Percentiles rank a stretch among this genome's conserved stretches.
These are phyloP conservation scores for Anthrax anthrax DNA, from an alignment of 2,888 invertebrate species.

Conservation along the genomic window DNA sequence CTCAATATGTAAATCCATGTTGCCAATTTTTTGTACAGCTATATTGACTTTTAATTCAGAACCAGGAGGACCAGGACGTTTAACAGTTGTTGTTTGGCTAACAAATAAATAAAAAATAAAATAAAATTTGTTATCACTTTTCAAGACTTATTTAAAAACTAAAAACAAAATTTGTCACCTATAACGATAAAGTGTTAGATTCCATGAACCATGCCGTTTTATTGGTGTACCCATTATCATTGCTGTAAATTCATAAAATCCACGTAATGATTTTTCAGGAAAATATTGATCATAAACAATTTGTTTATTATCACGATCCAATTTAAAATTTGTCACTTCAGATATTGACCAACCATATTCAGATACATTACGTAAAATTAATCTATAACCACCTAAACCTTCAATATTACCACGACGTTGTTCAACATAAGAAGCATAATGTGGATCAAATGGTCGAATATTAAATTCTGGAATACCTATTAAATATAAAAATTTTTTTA, in stretches of 20 bases:
- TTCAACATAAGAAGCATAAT: slow-evolving; percentile 50
- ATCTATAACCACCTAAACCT: slow-evolving; percentile 50
- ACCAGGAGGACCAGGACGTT: slow-evolving; percentile 32
- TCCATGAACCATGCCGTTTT: slow-evolving; percentile 55
- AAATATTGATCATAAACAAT: slow-evolving; percentile 69
- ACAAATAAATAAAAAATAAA: too few species aligned
- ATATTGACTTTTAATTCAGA: slow-evolving; percentile 47
- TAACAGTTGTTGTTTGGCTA: slow-evolving; percentile 37
- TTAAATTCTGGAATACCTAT: slow-evolving; percentile 58
- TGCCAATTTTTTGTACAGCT: slow-evolving; percentile 58
- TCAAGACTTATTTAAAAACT: too few species aligned
- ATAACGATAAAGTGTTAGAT: slow-evolving; percentile 56
- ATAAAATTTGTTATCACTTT: too few species aligned
- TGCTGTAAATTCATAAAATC: slow-evolving; percentile 50
- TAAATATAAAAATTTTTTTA: slow-evolving; percentile 9
- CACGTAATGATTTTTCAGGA: slow-evolving; percentile 61
- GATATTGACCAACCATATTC: slow-evolving; percentile 66
- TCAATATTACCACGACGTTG: slow-evolving; percentile 46
- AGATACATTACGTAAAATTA: slow-evolving; percentile 56
- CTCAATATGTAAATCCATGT: slow-evolving; percentile 62
- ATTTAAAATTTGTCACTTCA: slow-evolving; percentile 61
- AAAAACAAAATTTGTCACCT: slow-evolving; percentile 18
- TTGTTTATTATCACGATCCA: slow-evolving; percentile 46
- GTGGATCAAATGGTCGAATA: slow-evolving; percentile 65
- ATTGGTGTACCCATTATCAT: slow-evolving; percentile 46